Evolutionary conservation across 2,113 vertebrate genomes (phyloP).

Genomic region (Erinaceus europaeus): DNA sequence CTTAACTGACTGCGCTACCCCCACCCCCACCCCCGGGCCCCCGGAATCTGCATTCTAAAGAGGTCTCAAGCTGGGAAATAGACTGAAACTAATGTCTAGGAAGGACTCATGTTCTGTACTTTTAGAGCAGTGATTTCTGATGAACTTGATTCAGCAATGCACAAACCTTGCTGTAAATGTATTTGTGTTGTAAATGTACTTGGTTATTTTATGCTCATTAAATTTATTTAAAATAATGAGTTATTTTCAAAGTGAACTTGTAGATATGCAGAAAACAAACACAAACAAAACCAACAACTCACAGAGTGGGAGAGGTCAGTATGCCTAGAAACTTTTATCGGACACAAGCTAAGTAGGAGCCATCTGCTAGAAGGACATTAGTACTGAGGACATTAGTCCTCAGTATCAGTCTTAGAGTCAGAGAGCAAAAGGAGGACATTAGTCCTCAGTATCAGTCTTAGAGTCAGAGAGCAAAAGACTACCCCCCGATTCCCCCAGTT

Average conservation of each 20-base stretch:
- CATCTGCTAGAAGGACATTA: no score
- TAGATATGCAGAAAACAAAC: neutral
- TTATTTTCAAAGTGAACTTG: neutral
- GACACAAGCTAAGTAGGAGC: neutral
- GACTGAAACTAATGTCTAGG: neutral
- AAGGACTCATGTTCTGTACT: accelerated
- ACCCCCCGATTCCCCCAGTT: no score
- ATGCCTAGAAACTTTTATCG: neutral
- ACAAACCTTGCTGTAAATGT: neutral
- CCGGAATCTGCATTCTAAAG: neutral
- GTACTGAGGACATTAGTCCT: neutral
- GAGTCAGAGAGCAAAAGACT: no score
- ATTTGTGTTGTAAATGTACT: neutral
- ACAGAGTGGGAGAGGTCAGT: neutral
- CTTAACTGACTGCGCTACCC: no score
- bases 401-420: accelerated
- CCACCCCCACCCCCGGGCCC: no score
- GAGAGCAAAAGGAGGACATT: no score
- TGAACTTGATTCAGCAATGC: neutral
- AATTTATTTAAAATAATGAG: neutral
- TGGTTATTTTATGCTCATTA: neutral
- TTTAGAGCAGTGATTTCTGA: neutral
- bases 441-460: no score
- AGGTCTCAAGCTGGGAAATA: neutral
- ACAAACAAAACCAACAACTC: neutral